These are phyloP conservation scores for Equus przewalskii DNA, from an alignment of 2,113 vertebrate species.

Conservation along the genomic window DNA sequence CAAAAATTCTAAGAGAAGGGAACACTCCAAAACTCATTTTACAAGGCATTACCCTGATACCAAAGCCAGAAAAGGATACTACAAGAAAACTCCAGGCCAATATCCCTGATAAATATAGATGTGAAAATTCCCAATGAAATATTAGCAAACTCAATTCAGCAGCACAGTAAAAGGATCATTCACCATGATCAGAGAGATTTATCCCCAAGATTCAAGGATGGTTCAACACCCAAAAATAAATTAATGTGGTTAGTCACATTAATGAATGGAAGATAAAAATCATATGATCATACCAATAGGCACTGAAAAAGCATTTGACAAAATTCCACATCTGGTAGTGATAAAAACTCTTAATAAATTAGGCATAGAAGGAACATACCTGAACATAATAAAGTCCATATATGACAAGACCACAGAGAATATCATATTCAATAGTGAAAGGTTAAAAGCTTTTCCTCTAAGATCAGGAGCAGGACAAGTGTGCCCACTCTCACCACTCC, in stretches of 20 bases:
- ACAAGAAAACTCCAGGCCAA: background rate
- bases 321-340: background rate
- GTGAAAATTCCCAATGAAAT: background rate
- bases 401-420: background rate
- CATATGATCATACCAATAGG: too few relatives aligned
- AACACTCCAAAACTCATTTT: background rate
- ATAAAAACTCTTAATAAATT: background rate
- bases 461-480: background rate
- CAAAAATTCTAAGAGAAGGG: background rate
- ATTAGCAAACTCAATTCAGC: background rate
- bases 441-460: background rate
- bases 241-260: too few relatives aligned
- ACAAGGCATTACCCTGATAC: background rate
- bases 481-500: background rate
- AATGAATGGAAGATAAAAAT: too few relatives aligned
- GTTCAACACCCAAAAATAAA: too few relatives aligned
- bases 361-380: background rate
- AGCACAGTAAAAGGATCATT: background rate
- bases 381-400: background rate
- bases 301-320: background rate
- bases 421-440: background rate
- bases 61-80: background rate
- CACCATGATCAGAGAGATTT: background rate
- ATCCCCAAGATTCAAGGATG: background rate
- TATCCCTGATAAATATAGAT: background rate